Conservation (phyloP, 2,113 vertebrate genomes). For the Cephalopholis sonnerati region DNA sequence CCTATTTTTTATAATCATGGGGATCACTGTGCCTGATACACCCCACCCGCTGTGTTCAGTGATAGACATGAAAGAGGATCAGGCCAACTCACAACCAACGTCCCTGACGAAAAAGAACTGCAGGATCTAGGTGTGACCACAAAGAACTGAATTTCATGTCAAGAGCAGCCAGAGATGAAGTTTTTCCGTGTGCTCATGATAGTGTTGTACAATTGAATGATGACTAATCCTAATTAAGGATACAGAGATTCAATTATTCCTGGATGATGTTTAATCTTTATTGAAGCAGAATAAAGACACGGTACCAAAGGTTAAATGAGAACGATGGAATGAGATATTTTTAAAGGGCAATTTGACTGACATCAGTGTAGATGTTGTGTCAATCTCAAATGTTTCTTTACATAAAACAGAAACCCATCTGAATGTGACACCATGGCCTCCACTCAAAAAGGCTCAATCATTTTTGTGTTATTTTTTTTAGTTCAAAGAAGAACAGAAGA, state of each 20-base stretch:
- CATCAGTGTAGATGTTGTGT: constrained; percentile 13
- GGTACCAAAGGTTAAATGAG: constrained; percentile 55
- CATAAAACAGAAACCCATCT: neutral
- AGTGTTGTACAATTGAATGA: constrained; percentile 51
- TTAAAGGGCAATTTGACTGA: constrained; percentile 34
- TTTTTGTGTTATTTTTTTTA: neutral
- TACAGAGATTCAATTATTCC: constrained; percentile 61
- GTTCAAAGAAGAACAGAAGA: neutral
- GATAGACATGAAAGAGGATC: constrained; percentile 17
- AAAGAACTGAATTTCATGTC: constrained; percentile 18
- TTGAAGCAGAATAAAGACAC: constrained; percentile 50
- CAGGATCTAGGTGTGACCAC: neutral
- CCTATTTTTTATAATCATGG: constrained; percentile 9
- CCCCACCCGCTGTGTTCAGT: neutral
- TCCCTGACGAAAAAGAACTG: neutral
- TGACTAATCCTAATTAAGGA: constrained; percentile 66
- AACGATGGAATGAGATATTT: constrained; percentile 49
- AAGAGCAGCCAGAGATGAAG: constrained; percentile 10
- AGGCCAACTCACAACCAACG: constrained; percentile 22
- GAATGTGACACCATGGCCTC: neutral
- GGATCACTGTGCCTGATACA: constrained; percentile 22
- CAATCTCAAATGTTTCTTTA: constrained; percentile 18
- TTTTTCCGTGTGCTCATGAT: constrained; percentile 55
- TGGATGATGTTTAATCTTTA: constrained; percentile 61
- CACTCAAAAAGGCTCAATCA: neutral